Conservation (phyloP, 2,888 invertebrate genomes). For the Synanthedon vespiformis region DNA sequence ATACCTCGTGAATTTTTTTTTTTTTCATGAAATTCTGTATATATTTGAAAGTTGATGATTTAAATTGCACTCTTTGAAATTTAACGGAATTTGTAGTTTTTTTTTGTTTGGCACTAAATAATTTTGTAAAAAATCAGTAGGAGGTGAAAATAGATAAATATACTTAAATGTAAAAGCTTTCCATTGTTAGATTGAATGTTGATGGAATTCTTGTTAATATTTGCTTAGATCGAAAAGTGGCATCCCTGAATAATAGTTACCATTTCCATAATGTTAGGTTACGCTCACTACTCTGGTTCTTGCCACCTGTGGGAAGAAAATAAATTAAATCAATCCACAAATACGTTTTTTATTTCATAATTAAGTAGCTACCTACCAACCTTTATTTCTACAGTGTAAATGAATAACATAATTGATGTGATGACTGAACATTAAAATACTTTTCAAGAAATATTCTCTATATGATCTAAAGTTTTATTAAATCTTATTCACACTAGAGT, state of each 20-base stretch:
- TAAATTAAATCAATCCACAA: slow-evolving; percentile 53
- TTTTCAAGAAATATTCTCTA: neutral
- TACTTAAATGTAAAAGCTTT: neutral
- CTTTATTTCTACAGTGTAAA: neutral
- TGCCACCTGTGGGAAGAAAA: slow-evolving; percentile 63
- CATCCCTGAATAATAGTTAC: slow-evolving; percentile 67
- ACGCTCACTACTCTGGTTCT: slow-evolving; percentile 65
- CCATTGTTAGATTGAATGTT: neutral
- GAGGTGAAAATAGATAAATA: neutral
- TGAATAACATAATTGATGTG: too few relatives aligned
- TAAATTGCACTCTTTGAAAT: neutral
- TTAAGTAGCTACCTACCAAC: neutral
- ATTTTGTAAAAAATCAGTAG: neutral
- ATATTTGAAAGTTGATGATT: too few relatives aligned
- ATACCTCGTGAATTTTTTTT: neutral
- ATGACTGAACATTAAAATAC: too few relatives aligned
- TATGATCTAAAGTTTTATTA: neutral
- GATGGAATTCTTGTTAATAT: neutral
- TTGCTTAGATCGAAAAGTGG: slow-evolving; percentile 32
- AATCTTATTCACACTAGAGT: too few relatives aligned
- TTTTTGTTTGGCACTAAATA: neutral
- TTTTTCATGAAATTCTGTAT: too few relatives aligned
- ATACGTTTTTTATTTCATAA: slow-evolving; percentile 27
- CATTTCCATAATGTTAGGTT: slow-evolving; percentile 61
- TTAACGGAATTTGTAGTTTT: neutral